Base-by-base conservation (phyloP, 2,797 vertebrate species). In the Enteromius treurensis region DNA sequence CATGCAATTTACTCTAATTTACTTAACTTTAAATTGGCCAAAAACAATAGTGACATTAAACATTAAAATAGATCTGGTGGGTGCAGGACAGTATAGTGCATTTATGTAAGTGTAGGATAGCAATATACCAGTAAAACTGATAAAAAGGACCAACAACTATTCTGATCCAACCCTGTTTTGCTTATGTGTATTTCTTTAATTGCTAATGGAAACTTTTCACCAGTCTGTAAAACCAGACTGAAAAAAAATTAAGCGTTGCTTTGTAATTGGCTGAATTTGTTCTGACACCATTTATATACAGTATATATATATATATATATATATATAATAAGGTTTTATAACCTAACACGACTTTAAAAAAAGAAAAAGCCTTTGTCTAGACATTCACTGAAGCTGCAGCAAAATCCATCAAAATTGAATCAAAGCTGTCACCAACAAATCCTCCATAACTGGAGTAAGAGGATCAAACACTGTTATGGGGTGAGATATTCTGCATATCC, bases 401-500 rank as follows among this genome's bases (percentile, higher is more conserved):
- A 58, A 58, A 55, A 55, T 42, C 67, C 32, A 80, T 69, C 10
- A 1, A 29, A 29, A 69, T 14, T 55, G 8, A 80, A 37, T 64
- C 34, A 15, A 80, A 45, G 78, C n/a, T 21, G 10, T 34, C 53
- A 4, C n/a, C 23, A 42, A 34, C 42, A 81, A 69, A 82, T 70
- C 68, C 55, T 81, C 65, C 77, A 79, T 64, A 14, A 68, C 32
- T n/a, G 47, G 78, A 9, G 60, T 70, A 23, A 86, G 55, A 69
- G 55, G 8, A 60, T 58, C 34, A 58, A 69, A 80, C 17, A 32
- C 4, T 49, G n/a, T 29, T 19, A 58, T 65, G 40, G 7, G 8
- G 14, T 34, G 40, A 74, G 45, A 81, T 62, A 47, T 11, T 76
- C 75, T 64, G 42, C n/a, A 26, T n/a, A 26, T 3, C 13, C 37